phyloP scores from a whole-genome alignment of 2,888 invertebrate species.

The Scotopteryx bipunctaria region DNA sequence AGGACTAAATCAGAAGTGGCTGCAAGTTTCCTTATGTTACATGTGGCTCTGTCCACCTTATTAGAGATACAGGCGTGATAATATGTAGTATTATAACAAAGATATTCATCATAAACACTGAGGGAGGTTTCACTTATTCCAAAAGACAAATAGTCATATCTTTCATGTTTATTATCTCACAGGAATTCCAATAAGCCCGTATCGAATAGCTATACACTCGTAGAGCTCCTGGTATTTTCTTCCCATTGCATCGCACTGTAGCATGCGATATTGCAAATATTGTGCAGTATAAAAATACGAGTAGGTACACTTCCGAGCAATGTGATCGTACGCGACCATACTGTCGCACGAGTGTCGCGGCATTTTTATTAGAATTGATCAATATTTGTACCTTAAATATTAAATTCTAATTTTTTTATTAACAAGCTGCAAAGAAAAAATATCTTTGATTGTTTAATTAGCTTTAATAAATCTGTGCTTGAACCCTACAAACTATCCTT shows the following conservation, averaged over 20 bases:
- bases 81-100: not conserved
- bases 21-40: too few relatives aligned
- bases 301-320: constrained; percentile 18
- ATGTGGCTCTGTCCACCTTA: too few relatives aligned
- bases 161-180: constrained; percentile 52
- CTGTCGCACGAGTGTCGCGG: not conserved
- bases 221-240: constrained; percentile 64
- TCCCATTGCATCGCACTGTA: constrained; percentile 59
- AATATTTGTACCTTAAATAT: too few relatives aligned
- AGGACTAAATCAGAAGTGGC: too few relatives aligned
- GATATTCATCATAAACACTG: constrained; percentile 18
- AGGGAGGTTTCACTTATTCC: constrained; percentile 32
- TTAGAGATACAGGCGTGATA: too few relatives aligned
- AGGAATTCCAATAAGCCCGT: constrained; percentile 72
- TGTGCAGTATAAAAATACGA: constrained; percentile 62
- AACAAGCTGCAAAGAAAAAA: too few relatives aligned
- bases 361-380: too few relatives aligned
- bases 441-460: too few relatives aligned
- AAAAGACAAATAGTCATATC: constrained; percentile 32
- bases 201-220: constrained; percentile 68
- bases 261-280: constrained; percentile 71
- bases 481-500: too few relatives aligned
- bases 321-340: not conserved
- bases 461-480: too few relatives aligned
- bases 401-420: too few relatives aligned